Evolutionary conservation across 2,797 vertebrate genomes (phyloP).

Genomic region (Thaleichthys pacificus): DNA sequence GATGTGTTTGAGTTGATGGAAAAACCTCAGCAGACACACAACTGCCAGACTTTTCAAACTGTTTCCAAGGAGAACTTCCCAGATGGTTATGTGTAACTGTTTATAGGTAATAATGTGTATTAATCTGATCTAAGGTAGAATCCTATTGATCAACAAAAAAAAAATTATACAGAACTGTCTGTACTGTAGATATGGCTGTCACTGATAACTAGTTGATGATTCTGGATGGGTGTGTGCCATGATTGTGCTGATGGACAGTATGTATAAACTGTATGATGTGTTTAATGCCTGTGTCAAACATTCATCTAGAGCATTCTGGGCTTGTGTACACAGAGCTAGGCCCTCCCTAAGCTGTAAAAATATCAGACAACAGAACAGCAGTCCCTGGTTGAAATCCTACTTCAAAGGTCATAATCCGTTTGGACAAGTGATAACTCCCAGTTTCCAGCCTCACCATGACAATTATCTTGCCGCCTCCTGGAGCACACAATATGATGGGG

Average conservation of each 20-base stretch:
- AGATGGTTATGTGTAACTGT: too few species aligned
- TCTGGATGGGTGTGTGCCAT: neutral
- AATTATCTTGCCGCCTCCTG: constrained; percentile 53
- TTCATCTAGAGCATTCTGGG: neutral
- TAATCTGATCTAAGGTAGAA: too few species aligned
- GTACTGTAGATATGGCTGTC: constrained; percentile 4
- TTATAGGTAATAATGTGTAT: too few species aligned
- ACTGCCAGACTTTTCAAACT: too few species aligned
- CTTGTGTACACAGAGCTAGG: constrained; percentile 24
- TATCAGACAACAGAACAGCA: constrained; percentile 59
- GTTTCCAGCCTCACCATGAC: constrained; percentile 39
- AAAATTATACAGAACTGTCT: too few species aligned
- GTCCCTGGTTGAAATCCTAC: constrained; percentile 61
- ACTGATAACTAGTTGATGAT: constrained; percentile 20
- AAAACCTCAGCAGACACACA: neutral
- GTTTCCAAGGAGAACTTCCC: too few species aligned
- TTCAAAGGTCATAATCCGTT: constrained; percentile 71
- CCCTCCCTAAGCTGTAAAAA: constrained; percentile 51
- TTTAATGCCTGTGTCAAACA: neutral
- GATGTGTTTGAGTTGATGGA: constrained; percentile 42
- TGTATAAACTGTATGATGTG: neutral
- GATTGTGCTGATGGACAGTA: neutral
- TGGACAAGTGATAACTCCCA: constrained; percentile 62
- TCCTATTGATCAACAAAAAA: too few species aligned
- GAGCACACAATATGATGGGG: constrained; percentile 46